Percentiles rank a stretch among this genome's conserved stretches.
These are phyloP conservation scores for Epinotia ramella DNA, from an alignment of 2,888 invertebrate genomes.

Conservation along the genomic window DNA sequence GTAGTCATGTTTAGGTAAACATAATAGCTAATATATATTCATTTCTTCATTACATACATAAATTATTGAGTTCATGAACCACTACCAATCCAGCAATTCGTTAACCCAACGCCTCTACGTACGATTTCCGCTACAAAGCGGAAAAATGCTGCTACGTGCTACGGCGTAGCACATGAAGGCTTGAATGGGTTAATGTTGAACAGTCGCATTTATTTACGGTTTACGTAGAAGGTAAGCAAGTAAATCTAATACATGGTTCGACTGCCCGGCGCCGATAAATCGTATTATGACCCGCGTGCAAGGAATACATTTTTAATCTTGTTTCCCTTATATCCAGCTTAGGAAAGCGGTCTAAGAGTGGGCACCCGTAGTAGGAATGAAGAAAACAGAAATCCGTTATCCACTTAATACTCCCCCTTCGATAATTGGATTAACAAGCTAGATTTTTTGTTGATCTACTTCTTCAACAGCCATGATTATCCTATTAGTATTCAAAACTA, in stretches of 20 bases:
- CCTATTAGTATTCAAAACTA: neutral
- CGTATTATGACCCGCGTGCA: constrained; percentile 83
- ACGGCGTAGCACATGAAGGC: too few species aligned
- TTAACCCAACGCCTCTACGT: too few species aligned
- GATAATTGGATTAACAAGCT: constrained; percentile 38
- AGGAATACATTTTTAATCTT: constrained; percentile 84
- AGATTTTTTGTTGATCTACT: constrained; percentile 12
- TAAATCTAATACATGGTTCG: constrained; percentile 71
- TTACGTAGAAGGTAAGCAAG: constrained; percentile 53
- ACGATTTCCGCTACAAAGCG: too few species aligned
- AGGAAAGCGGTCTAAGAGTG: constrained; percentile 61
- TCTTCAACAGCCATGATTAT: neutral
- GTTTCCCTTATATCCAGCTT: constrained; percentile 80
- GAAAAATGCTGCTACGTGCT: too few species aligned
- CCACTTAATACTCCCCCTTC: constrained; percentile 10
- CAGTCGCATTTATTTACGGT: neutral
- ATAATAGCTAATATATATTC: too few species aligned
- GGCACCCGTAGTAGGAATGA: constrained; percentile 43
- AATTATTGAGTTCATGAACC: too few species aligned
- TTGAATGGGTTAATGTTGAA: neutral
- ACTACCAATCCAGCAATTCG: too few species aligned
- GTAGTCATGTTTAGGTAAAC: too few species aligned
- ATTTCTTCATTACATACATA: too few species aligned
- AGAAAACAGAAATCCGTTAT: constrained; percentile 34
- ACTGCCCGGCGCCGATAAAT: constrained; percentile 81